Percentiles rank a stretch among this genome's conserved stretches.
Evolutionary conservation across 2,888 invertebrate species (phyloP).

Genomic region (Mythimna vitellina): DNA sequence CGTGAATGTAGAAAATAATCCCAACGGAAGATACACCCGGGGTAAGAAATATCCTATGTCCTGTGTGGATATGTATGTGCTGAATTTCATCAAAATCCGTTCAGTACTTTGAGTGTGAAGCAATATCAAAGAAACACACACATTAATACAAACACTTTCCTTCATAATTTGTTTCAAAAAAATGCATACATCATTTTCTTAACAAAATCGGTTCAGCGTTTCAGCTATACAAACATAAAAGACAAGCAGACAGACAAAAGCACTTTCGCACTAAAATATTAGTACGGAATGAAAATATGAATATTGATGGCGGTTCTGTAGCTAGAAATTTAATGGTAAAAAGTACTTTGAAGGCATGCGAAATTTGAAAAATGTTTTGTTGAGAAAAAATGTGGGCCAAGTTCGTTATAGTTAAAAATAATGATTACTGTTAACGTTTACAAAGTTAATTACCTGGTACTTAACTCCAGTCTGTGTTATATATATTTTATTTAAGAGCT

Average conservation of each 20-base stretch:
- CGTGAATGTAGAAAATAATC: too few species aligned
- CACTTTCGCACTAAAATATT: conserved; percentile 10
- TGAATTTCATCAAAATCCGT: too few species aligned
- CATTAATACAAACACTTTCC: too few species aligned
- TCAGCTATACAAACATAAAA: background rate
- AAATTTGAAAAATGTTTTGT: conserved; percentile 10
- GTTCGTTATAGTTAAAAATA: conserved; percentile 32
- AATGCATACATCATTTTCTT: background rate
- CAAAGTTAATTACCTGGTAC: conserved; percentile 16
- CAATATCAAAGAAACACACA: background rate
- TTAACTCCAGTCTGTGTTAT: background rate
- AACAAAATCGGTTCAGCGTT: background rate
- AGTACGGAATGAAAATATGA: background rate
- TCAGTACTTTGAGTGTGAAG: background rate
- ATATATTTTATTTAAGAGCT: too few species aligned
- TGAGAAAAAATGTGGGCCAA: conserved; percentile 25
- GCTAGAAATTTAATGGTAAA: conserved; percentile 12
- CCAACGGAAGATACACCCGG: too few species aligned
- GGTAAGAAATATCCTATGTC: too few species aligned
- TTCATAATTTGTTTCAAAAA: too few species aligned
- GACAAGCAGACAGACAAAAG: background rate
- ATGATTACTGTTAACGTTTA: conserved; percentile 13
- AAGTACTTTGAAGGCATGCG: conserved; percentile 4
- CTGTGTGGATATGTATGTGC: too few species aligned
- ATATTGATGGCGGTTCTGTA: conserved; percentile 12